Evolutionary conservation across 1,140 invertebrate species (phyloP).

Genomic region (Chymomyza costata): DNA sequence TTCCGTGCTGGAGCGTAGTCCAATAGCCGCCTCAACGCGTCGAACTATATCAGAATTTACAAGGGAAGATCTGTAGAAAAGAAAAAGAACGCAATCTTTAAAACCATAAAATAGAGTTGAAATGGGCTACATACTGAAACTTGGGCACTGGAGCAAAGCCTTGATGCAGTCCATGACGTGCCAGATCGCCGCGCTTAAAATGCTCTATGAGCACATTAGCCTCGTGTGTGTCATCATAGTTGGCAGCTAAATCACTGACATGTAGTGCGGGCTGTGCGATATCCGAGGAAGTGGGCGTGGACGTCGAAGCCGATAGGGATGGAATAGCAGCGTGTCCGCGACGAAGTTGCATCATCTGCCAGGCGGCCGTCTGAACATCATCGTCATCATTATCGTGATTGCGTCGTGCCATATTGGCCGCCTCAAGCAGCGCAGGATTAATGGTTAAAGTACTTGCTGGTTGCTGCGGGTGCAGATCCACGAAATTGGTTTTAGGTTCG

Average conservation of each 20-base stretch:
- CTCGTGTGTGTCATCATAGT: conserved; percentile 65
- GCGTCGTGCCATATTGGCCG: conserved; percentile 71
- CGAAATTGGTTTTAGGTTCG: conserved; percentile 1
- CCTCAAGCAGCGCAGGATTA: conserved; percentile 77
- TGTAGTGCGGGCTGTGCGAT: conserved; percentile 32
- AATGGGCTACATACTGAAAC: conserved; percentile 56
- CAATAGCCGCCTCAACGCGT: conserved; percentile 82
- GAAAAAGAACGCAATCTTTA: neutral
- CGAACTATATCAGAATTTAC: conserved; percentile 82
- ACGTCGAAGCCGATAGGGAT: neutral
- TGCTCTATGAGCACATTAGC: conserved; percentile 67
- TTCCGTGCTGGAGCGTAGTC: conserved; percentile 78
- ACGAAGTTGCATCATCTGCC: conserved; percentile 57
- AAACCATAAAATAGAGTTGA: neutral
- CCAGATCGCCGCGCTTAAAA: conserved; percentile 61
- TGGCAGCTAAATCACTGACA: conserved; percentile 55
- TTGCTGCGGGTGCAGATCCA: conserved; percentile 25
- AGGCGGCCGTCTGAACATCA: conserved; percentile 46
- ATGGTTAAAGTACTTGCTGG: conserved; percentile 47
- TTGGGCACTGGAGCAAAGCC: conserved; percentile 68
- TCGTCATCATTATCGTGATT: conserved; percentile 42
- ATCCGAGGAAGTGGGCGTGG: conserved; percentile 8
- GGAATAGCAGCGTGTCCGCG: conserved; percentile 34
- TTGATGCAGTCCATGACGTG: conserved; percentile 61
- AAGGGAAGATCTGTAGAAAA: conserved; percentile 65